Evolutionary conservation across 2,113 vertebrate species (phyloP), one percentile per base, ranked within the genome.

Genomic region (Chionis minor): DNA sequence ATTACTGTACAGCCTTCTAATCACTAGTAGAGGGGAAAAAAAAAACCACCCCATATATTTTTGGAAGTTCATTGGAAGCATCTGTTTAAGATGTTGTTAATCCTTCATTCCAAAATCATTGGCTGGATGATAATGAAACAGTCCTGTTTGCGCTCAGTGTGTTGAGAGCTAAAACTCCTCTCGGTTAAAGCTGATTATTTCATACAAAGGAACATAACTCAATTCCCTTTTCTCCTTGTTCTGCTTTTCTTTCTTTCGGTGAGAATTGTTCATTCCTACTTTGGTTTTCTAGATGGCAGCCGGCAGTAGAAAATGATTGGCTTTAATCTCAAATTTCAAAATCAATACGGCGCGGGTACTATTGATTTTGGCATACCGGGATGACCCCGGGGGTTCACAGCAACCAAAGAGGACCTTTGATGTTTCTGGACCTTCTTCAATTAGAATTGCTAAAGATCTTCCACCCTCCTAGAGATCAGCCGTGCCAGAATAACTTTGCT

Each of bases 41-140:
- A 52, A 40, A 24, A 7, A 27, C 11, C 62, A 63, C 28, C 52
- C 88, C 56, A 52, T 66, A 59, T 96, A 96, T 97, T 95, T 96
- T 86, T 92, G 82, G 74, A 93, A 83, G 80, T 95, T 97, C 97
- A 95, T 95, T 96, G 96, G 92, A 95, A 97, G 92, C 96, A 96
- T 97, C 94, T 96, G 95, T 91, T 92, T 91, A 92, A 97, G 94
- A 92, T 93, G 91, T 81, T 77, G 84, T 82, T 97, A 97, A 98
- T 97, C 91, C 86, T 77, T 70, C 33, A 1, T 91, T 88, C 72
- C 81, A 65, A 77, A 94, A 87, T 80, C 87, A 35, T 82, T 83
- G 86, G 79, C 86, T 73, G 95, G 91, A 84, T 92, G 90, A 92
- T 95, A 95, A 97, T 96, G 91, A 88, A 94, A 69, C 86, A 91